phyloP scores from a whole-genome alignment of 2,888 invertebrate species.

The Diarsia rubi region DNA sequence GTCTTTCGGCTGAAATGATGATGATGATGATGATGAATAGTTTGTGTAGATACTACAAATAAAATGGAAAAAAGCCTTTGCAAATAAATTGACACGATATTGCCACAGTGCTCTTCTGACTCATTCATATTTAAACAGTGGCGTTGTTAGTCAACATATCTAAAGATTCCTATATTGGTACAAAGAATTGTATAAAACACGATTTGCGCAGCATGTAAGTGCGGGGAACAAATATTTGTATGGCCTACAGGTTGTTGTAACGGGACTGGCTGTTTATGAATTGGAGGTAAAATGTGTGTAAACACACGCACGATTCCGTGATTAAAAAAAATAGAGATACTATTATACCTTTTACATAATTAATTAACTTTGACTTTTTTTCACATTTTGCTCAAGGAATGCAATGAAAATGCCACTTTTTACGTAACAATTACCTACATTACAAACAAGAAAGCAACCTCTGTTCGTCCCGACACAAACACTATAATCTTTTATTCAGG shows the following conservation, averaged over 20 bases:
- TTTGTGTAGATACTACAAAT: too few relatives aligned
- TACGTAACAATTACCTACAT: constrained; percentile 20
- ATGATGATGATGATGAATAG: too few relatives aligned
- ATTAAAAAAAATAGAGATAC: too few relatives aligned
- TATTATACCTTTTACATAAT: background rate
- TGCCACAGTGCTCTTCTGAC: background rate
- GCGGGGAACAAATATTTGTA: too few relatives aligned
- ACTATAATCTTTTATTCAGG: constrained; percentile 47
- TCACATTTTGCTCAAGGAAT: background rate
- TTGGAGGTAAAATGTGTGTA: too few relatives aligned
- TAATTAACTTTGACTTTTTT: too few relatives aligned
- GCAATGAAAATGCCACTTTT: background rate
- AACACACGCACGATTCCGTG: too few relatives aligned
- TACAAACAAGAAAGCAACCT: background rate
- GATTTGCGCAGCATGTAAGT: background rate
- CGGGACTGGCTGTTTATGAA: too few relatives aligned
- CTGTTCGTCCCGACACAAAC: background rate
- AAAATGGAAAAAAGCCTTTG: too few relatives aligned
- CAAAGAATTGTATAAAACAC: background rate
- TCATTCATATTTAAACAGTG: background rate
- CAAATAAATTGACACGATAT: background rate
- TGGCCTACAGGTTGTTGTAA: too few relatives aligned
- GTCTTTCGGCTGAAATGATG: too few relatives aligned
- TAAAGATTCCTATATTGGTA: background rate
- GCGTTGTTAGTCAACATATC: background rate